Evolutionary conservation across 2,113 vertebrate genomes (phyloP).

Genomic region (Agapornis roseicollis): DNA sequence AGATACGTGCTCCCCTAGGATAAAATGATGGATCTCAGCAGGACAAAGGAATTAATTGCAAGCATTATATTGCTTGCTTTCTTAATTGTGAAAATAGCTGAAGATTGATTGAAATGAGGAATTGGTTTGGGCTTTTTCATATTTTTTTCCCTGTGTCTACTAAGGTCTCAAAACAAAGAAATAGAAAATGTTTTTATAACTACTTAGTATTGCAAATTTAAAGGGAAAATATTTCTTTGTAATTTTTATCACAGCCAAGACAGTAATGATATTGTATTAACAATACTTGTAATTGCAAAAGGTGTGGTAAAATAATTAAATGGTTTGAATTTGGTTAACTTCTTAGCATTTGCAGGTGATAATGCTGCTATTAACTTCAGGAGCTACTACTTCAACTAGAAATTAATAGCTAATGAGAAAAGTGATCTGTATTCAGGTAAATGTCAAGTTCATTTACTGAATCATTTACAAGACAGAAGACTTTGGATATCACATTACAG

Average conservation of each 20-base stretch:
- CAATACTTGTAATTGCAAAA: neutral
- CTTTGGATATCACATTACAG: neutral
- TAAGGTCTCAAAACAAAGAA: neutral
- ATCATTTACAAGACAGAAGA: neutral
- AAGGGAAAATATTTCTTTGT: neutral
- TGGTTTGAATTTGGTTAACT: neutral
- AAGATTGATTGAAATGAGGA: neutral
- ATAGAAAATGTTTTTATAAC: neutral
- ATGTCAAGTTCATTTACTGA: neutral
- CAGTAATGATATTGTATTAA: neutral
- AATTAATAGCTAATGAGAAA: neutral
- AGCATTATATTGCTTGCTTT: neutral
- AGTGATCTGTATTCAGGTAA: neutral
- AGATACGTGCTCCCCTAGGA: neutral
- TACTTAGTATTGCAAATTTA: neutral
- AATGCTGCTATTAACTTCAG: neutral
- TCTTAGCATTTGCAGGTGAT: neutral
- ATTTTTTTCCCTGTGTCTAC: neutral
- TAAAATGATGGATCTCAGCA: slow-evolving; percentile 20
- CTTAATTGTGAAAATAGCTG: slow-evolving; percentile 20
- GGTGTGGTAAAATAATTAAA: neutral
- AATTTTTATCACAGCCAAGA: neutral
- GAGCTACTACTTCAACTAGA: neutral
- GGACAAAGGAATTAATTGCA: neutral
- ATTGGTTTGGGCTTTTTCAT: neutral